Evolutionary conservation across 37 sponge, comb jelly and placozoan species (phyloP).

Genomic region (Beroe ovata): DNA sequence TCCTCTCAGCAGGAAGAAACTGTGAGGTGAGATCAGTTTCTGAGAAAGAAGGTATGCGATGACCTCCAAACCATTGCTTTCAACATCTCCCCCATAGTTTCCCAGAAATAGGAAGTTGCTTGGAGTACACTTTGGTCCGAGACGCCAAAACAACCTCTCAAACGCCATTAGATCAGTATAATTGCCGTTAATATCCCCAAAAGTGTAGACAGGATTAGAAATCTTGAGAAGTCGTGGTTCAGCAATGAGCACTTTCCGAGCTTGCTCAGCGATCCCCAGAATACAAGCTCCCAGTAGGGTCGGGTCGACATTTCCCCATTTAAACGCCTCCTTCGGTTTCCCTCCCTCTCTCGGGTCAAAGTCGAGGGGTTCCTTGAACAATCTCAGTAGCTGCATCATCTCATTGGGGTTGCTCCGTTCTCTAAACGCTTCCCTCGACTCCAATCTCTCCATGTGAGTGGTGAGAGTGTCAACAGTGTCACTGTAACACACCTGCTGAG

Average conservation of each 20-base stretch:
- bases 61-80: not conserved
- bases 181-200: not conserved
- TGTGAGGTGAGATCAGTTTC: not conserved
- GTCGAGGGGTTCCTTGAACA: not conserved
- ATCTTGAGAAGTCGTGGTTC: not conserved
- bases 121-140: not conserved
- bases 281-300: not conserved
- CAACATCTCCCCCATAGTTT: not conserved
- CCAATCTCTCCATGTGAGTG: not conserved
- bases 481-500: not conserved
- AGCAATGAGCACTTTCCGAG: not conserved
- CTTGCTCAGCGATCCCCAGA: not conserved
- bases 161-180: not conserved
- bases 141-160: not conserved
- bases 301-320: not conserved
- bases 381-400: not conserved
- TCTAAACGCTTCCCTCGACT: not conserved
- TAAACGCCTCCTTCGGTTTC: not conserved
- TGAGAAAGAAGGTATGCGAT: not conserved
- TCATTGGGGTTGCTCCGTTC: not conserved
- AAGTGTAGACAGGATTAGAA: not conserved
- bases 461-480: not conserved
- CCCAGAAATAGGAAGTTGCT: not conserved
- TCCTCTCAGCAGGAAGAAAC: not conserved
- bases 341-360: not conserved